These are phyloP conservation scores for Danionella cerebrum DNA, from an alignment of 2,113 vertebrate genomes.

Conservation along the genomic window DNA sequence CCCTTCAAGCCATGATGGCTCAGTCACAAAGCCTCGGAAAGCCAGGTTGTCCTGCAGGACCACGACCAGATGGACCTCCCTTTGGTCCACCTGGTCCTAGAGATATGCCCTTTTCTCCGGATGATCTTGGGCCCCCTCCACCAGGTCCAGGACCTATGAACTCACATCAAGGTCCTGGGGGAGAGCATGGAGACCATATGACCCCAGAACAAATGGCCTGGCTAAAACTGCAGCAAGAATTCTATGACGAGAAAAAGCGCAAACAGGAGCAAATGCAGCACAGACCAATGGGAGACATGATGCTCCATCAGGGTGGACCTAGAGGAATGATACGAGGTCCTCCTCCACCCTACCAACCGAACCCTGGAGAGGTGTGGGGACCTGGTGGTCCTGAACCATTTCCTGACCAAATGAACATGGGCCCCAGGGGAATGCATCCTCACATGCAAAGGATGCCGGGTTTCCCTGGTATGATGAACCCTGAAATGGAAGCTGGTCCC, in stretches of 20 bases:
- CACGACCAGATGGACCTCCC: slow-evolving; percentile 81
- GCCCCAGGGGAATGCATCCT: slow-evolving; percentile 82
- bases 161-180: slow-evolving; percentile 71
- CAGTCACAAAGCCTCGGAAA: slow-evolving; percentile 95
- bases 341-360: slow-evolving; percentile 93
- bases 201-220: slow-evolving; percentile 96
- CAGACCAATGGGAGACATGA: slow-evolving; percentile 90
- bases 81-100: slow-evolving; percentile 90
- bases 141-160: slow-evolving; percentile 69
- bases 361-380: slow-evolving; percentile 87
- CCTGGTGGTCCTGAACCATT: slow-evolving; percentile 82
- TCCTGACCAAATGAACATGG: slow-evolving; percentile 84
- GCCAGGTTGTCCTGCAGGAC: slow-evolving; percentile 68
- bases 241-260: slow-evolving; percentile 94
- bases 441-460: slow-evolving; percentile 91
- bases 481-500: slow-evolving; percentile 88
- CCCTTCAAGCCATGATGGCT: slow-evolving; percentile 94
- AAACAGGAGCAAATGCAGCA: slow-evolving; percentile 96
- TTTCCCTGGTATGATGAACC: slow-evolving; percentile 93
- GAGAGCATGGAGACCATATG: slow-evolving; percentile 91
- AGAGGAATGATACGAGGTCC: slow-evolving; percentile 87
- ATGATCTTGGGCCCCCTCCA: slow-evolving; percentile 83
- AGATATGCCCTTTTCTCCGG: slow-evolving; percentile 91
- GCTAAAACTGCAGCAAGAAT: slow-evolving; percentile 97
- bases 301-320: slow-evolving; percentile 92